Conservation (phyloP, 2,113 vertebrate species). For the Opisthocomus hoazin region DNA sequence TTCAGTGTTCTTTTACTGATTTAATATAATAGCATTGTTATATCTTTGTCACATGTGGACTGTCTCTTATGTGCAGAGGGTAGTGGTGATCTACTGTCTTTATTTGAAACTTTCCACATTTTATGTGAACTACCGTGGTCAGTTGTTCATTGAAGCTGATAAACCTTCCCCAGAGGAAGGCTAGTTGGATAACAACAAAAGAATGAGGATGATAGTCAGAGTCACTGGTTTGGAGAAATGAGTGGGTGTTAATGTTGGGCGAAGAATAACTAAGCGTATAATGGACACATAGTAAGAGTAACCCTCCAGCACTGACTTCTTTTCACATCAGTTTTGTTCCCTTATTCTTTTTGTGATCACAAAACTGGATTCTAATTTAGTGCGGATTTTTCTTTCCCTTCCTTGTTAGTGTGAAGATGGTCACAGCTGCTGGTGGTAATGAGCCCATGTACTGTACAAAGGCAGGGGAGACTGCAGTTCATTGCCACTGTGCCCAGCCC, state of each 20-base stretch:
- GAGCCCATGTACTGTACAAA: rapidly evolving
- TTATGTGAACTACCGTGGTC: neutral
- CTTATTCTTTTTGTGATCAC: neutral
- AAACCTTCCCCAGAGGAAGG: neutral
- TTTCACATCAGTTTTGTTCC: neutral
- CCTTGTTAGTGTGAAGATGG: neutral
- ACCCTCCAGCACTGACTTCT: neutral
- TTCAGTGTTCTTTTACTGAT: neutral
- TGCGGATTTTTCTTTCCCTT: neutral
- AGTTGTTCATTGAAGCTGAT: neutral
- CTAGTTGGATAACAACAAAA: neutral
- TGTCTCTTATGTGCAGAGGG: neutral
- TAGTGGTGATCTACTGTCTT: neutral
- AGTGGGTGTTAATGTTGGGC: neutral
- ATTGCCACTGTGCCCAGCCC: neutral
- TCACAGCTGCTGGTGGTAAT: neutral
- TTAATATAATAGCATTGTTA: neutral
- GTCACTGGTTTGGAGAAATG: neutral
- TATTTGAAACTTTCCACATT: neutral
- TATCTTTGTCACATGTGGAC: neutral
- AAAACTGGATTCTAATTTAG: neutral
- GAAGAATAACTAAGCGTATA: rapidly evolving
- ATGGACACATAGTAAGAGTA: neutral
- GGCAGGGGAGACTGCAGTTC: neutral
- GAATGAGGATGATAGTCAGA: rapidly evolving